Base-by-base conservation (phyloP, 2,797 vertebrate species). In the Leontocebus nigricollis region DNA sequence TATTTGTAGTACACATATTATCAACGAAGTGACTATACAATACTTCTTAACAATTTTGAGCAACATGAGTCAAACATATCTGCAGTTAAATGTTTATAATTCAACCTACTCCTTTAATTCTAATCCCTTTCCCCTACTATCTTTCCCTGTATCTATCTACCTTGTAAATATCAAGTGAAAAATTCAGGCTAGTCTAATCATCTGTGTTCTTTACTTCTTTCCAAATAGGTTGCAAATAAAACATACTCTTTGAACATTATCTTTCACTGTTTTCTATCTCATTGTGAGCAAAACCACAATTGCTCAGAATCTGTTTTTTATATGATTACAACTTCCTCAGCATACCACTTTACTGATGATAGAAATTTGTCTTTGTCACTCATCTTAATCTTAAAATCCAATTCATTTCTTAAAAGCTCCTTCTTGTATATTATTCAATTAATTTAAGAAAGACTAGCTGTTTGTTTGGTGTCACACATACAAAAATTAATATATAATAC, bases 351-450 rank as follows among this genome's bases (percentile, higher is more conserved):
- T 44, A 79, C 55, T 67, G n/a, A 85, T 50, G 39, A 82, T 36
- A 70, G 30, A 76, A 95, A 75, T 70, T 57, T 75, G 12, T 67
- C 90, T 92, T 88, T 92, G 33, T 12, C 36, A 67, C 3, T 48
- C n/a, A 33, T 46, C n/a, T 90, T 93, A 90, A 86, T 14, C 10
- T 88, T 90, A 96, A 93, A 91, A 94, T 33, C 27, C 44, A 92
- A 86, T 61, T 93, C 15, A 46, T 27, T 95, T 87, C 73, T 89
- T 83, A 79, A 77, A 86, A 80, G 17, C 2, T 39, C 83, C 22
- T 33, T 72, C n/a, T 72, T 77, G 41, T 26, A 85, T 44, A 83
- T 26, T 77, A 93, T 52, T 79, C 41, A 97, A 55, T 36, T 88
- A 89, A 41, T 48, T 90, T 88, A 86, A 39, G 50, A 94, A 82